phyloP scores from a whole-genome alignment of 2,113 vertebrate species.

The Prionailurus bengalensis region DNA sequence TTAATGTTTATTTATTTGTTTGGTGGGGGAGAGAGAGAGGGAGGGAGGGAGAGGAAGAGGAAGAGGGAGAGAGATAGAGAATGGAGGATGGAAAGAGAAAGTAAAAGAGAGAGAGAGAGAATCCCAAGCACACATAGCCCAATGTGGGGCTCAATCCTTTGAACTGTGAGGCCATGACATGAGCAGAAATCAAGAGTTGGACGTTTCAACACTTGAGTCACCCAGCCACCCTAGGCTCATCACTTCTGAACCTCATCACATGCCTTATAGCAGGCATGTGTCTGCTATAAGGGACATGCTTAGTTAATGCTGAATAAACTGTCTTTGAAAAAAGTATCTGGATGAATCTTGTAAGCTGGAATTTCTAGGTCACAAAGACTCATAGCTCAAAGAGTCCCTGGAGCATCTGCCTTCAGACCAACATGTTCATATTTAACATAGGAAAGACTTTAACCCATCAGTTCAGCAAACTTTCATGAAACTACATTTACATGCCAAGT shows the following conservation, averaged over 20 bases:
- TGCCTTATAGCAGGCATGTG: neutral
- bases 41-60: no score
- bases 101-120: no score
- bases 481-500: neutral
- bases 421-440: neutral
- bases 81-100: no score
- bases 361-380: conserved; percentile 24
- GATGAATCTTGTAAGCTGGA: neutral
- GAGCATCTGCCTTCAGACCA: neutral
- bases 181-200: no score
- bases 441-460: neutral
- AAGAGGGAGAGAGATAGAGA: no score
- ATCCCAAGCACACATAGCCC: no score
- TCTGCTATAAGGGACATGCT: neutral
- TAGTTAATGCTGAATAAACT: neutral
- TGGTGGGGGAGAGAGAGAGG: no score
- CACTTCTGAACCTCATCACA: neutral
- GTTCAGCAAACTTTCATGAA: neutral
- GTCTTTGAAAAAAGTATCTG: neutral
- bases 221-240: neutral
- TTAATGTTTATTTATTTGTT: no score
- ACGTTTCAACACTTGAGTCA: no score
- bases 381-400: neutral
- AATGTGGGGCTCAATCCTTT: no score
- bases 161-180: no score